Base-by-base conservation (phyloP, 2,797 vertebrate species). In the Aeoliscus strigatus region DNA sequence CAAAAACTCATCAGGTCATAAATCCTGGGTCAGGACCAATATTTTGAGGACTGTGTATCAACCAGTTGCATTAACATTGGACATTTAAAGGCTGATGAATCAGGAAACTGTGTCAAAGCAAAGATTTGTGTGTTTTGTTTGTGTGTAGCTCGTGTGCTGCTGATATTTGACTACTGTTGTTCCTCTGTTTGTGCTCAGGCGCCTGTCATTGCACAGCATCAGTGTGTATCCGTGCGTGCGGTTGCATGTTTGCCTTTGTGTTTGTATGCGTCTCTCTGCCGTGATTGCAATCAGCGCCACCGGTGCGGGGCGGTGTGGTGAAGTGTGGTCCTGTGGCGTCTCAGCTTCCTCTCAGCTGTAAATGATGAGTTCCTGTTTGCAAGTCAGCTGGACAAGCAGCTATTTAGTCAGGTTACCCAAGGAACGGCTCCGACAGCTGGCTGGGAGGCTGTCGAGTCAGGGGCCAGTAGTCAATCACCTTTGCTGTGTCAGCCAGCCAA, bases 251-350 rank as follows among this genome's bases (percentile, higher is more conserved):
- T n/a, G 13, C 60, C 30, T 28, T 21, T 42, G 30, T 30, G 42
- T 17, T 33, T 36, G 21, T 28, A 26, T 14, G 36, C 2, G 16
- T 9, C 27, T 65, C 51, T 68, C 41, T 33, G 15, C 17, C 4
- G 40, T 82, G 81, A 85, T 85, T 86, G 82, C 84, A 85, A 86
- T 87, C 83, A 85, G 58, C 56, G 70, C 69, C 52, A 76, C 73
- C 56, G 64, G 54, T 16, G 51, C 52, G 27, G 55, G 58, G 50
- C 39, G 51, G 51, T 33, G 54, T 52, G 55, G 58, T 57, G 64
- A 41, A 55, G 45, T 29, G 41, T 9, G 31, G 37, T 55, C 64
- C 67, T 46, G 69, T 69, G 49, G 71, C 52, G 61, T 62, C 49
- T 28, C 40, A 1, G 38, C 70, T 55, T 58, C 56, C 57, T 39